Evolutionary conservation across 2,797 vertebrate genomes (phyloP).

Genomic region (Rhinatrema bivittatum): DNA sequence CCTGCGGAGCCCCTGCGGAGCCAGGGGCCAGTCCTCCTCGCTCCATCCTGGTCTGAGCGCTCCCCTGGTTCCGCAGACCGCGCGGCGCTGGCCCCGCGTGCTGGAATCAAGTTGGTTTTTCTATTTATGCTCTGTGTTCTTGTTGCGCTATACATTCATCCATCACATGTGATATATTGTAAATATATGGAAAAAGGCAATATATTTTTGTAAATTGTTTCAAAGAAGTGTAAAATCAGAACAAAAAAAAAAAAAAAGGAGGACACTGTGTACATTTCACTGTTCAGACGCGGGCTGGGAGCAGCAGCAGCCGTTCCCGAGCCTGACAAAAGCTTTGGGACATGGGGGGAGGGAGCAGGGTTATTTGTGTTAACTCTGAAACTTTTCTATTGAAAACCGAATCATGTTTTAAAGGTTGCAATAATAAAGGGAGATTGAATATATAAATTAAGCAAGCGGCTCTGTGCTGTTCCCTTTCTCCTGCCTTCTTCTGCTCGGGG

Average conservation of each 20-base stretch:
- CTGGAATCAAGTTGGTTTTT: conserved; percentile 22
- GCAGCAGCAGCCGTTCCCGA: too few species aligned
- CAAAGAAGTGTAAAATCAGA: conserved; percentile 62
- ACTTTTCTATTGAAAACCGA: conserved; percentile 34
- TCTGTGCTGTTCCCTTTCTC: conserved; percentile 4
- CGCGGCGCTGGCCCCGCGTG: too few species aligned
- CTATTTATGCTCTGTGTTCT: too few species aligned
- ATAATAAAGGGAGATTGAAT: conserved; percentile 28
- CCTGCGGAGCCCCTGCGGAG: too few species aligned
- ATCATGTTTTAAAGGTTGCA: conserved; percentile 14
- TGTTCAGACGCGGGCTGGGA: conserved; percentile 54
- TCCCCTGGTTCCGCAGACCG: too few species aligned
- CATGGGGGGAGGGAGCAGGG: too few species aligned
- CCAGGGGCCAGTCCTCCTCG: too few species aligned
- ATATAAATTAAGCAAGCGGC: conserved; percentile 4
- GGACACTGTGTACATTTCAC: conserved; percentile 64
- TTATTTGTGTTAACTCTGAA: conserved; percentile 28
- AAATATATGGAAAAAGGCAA: conserved; percentile 81
- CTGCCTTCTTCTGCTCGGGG: conserved; percentile 9
- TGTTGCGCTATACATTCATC: too few species aligned
- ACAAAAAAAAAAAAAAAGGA: conserved; percentile 49
- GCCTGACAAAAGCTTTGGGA: too few species aligned
- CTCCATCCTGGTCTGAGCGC: too few species aligned
- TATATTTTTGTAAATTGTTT: conserved; percentile 89
- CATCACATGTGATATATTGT: conserved; percentile 80